Base-by-base conservation (phyloP, 64 coral and sea anemone species). In the Montipora foliosa region DNA sequence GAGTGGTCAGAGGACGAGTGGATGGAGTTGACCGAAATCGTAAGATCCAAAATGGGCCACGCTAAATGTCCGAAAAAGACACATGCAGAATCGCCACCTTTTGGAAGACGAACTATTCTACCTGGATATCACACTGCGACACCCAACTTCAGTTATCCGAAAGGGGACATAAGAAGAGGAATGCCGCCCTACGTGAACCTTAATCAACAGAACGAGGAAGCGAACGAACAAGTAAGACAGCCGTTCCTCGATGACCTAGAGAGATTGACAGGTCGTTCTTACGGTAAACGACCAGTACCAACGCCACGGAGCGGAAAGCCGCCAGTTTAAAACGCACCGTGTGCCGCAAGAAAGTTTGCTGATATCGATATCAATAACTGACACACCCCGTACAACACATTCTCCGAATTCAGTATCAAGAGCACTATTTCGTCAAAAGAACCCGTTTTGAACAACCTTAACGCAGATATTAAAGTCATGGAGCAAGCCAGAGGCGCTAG, bases 251-350 rank as follows among this genome's bases (percentile, higher is more conserved):
- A 49, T 17, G 82, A 84, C 5, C 6, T 50, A 7, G 45, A 86
- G 68, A 10, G 62, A 71, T 50, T 71, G 47, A 19, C 45, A 8
- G 47, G 8, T 86, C 82, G 62, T 2, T 71, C 82, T 6, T 45
- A 20, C 4, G 82, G 82, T 71, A 86, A 50, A 19, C 82, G 61
- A 5, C 82, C 82, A 50, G 47, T 86, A 49, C 82, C 82, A 86
- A 70, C 82, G 45, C 82, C 82, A 22, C 68, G 82, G n/a, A 50
- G 64, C 8, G 19, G 45, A 86, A 47, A 3, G 20, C 44, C 64
- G 4, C 71, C 82, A 19, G 17, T 71, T 9, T 71, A 50, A 71
- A 37, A 1, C 37, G 5, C n/a, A 20, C 2, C 2, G 2, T 49
- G 4, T 1, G 5, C 13, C 5, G 45, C 12, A 78, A 47, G 44